Base-by-base conservation (phyloP, 1,140 invertebrate species). In the Venturia canescens region DNA sequence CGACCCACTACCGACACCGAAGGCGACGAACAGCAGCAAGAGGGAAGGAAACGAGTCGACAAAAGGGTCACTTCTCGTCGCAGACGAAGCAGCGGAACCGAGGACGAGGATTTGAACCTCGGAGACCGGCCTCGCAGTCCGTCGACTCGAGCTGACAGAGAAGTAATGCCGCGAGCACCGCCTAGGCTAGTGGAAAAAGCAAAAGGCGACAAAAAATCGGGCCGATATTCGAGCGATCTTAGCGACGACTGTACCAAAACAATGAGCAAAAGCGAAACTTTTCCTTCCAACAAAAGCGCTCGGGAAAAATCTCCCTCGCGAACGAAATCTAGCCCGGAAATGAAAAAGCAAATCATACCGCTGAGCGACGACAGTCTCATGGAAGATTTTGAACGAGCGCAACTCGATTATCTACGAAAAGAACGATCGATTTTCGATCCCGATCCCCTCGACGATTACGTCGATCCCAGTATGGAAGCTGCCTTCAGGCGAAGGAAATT, bases 341-440 rank as follows among this genome's bases (percentile, higher is more conserved):
- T 81, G 6, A 90, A 85, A 50, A 92, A 92, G n/a, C 88, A 91
- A 60, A 90, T 92, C 18, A 92, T 92, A 44, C 91, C 89, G 0
- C 60, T 92, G 66, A 88, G 80, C 21, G 86, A 92, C 34, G 89
- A 90, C 9, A 88, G 84, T 60, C 79, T 92, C 0, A 86, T 90
- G 2, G 84, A 91, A 15, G 90, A 92, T 63, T 84, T 91, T 11
- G 86, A 83, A 9, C 91, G 83, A 48, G 90, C 90, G 0, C 87
- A 90, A 3, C 82, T 83, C n/a, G 84, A 87, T n/a, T 87, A 90
- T 60, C 26, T 88, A 23, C 81, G 67, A 34, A 87, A 85, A n/a
- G 88, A 87, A 31, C 83, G 84, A 13, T 85, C 81, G 13, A 87
- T 89, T 3, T 80, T 90, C 0, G 87, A 89, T 78, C 83, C 84